phyloP scores from a whole-genome alignment of 2,797 vertebrate species.

The Epinephelus awoara region DNA sequence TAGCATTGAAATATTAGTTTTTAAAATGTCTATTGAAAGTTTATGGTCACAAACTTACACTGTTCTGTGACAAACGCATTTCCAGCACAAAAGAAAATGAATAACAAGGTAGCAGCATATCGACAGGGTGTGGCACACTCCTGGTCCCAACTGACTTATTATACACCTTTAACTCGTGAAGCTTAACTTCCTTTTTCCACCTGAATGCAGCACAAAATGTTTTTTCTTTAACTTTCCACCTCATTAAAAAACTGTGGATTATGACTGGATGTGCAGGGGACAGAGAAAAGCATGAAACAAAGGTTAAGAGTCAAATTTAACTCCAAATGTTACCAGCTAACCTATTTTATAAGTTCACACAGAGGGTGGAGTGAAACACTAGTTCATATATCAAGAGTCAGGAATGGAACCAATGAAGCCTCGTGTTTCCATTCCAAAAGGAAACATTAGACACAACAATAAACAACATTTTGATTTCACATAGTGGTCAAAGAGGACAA shows the following conservation, averaged over 20 bases:
- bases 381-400: background rate
- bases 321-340: constrained; percentile 8
- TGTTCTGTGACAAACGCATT: constrained; percentile 2
- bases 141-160: constrained; percentile 43
- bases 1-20: background rate
- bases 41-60: background rate
- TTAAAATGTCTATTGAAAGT: background rate
- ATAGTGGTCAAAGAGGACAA: constrained; percentile 5
- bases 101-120: constrained; percentile 7
- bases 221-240: too few species aligned
- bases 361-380: constrained; percentile 23
- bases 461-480: constrained; percentile 31
- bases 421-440: constrained; percentile 6
- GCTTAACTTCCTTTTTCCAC: constrained; percentile 23
- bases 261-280: background rate
- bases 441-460: constrained; percentile 31
- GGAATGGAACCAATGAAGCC: constrained; percentile 29
- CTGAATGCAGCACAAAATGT: background rate
- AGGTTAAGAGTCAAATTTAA: constrained; percentile 38
- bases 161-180: constrained; percentile 10
- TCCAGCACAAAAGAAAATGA: constrained; percentile 12
- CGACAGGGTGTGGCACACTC: constrained; percentile 12
- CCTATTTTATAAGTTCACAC: constrained; percentile 33
- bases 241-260: background rate
- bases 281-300: background rate